Evolutionary conservation across 2,888 invertebrate species (phyloP), one percentile per base, ranked within the genome.

Genomic region (Lamellibrachia satsuma): DNA sequence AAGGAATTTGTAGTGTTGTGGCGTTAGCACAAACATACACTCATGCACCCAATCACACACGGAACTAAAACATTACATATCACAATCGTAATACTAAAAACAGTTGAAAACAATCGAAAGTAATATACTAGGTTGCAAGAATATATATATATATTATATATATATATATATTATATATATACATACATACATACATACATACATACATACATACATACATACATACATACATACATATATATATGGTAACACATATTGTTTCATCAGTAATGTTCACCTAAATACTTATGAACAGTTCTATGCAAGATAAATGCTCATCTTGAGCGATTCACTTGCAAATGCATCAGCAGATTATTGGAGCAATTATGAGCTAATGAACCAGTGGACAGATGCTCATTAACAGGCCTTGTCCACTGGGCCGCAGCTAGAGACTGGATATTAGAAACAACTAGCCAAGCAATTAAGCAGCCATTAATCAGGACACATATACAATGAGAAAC

Each of bases 151-250:
- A 57, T 57, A 0, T 57, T n/a, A 6, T 57, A 57, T 57, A 57
- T 15, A 75, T 22, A 75, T 75, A 75, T 75, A 75, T 75, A 75
- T 75, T 55, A 92, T 52, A 52, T 75, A 2, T 15, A 91, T 92
- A 92, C 39, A 52, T 92, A 92, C 91, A 91, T 55, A 92, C 27
- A 52, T 75, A 2, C 11, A 52, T 22, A 91, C 7, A 92, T 92
- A 27, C 22, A 22, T 75, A 22, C 22, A 75, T 22, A n/a, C 22
- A 75, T 15, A 15, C 22, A n/a, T 6, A 75, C 2, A 22, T n/a
- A 75, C 6, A 11, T 57, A 57, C 7, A 57, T 11, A 57, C 7
- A 15, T 15, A 75, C 1, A 60, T 15, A 75, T 15, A 39, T 39
- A 39, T 39, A 39, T 39, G 39, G 39, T 39, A 39, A 39, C 39